phyloP scores from a whole-genome alignment of 2,797 vertebrate species.

The Danio kyathit region DNA sequence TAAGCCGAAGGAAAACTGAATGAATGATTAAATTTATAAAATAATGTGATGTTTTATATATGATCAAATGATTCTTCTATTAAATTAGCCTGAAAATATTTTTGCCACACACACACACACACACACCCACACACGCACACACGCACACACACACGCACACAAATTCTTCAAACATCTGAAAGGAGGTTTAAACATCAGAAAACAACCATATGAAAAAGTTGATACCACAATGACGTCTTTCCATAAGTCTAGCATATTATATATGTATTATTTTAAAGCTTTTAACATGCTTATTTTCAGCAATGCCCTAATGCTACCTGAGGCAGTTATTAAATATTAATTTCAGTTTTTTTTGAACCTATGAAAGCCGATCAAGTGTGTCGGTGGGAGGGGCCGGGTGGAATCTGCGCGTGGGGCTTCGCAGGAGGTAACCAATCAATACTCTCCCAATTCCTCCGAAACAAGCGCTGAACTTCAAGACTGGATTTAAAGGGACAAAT shows the following conservation, averaged over 20 bases:
- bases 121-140: no score
- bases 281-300: background rate
- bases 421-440: constrained; percentile 58
- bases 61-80: no score
- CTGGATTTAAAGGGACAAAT: constrained; percentile 14
- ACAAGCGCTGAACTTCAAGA: constrained; percentile 28
- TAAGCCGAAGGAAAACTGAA: no score
- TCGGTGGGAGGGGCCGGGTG: constrained; percentile 41
- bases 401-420: constrained; percentile 46
- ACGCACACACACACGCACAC: no score
- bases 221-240: no score
- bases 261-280: background rate
- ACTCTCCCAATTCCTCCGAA: constrained; percentile 33
- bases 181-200: no score
- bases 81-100: no score
- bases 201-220: no score
- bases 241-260: background rate
- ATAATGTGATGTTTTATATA: no score
- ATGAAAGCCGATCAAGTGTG: constrained; percentile 10
- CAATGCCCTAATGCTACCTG: background rate
- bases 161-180: no score
- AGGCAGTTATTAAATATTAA: background rate
- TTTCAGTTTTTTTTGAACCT: background rate
- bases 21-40: no score
- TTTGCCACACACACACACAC: no score